A percentile compares a stretch with the other conserved stretches of the same genome.
Conservation (phyloP, 1,140 invertebrate genomes). For the Lordiphosa clarofinis region DNA sequence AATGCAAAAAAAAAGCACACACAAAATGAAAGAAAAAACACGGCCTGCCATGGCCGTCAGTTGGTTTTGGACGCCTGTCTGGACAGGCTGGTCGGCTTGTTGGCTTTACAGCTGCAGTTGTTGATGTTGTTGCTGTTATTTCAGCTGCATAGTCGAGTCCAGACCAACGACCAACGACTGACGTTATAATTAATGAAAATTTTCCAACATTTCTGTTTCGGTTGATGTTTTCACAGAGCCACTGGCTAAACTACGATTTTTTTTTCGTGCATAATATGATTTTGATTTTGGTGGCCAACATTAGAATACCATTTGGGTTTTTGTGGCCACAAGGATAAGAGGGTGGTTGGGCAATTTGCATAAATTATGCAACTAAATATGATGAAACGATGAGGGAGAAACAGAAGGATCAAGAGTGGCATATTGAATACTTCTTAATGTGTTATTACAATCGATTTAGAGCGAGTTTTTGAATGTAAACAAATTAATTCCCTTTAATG, state of each 20-base stretch:
- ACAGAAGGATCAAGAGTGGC: no score
- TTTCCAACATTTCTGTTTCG: conserved; percentile 49
- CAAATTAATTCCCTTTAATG: no score
- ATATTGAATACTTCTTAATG: no score
- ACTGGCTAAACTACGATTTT: conserved; percentile 3
- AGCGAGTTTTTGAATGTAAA: no score
- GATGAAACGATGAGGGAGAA: conserved; percentile 6
- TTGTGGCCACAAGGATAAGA: conserved; percentile 3
- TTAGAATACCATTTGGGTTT: conserved; percentile 66
- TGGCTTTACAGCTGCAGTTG: conserved; percentile 47
- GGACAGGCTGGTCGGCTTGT: conserved; percentile 19
- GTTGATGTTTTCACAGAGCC: conserved; percentile 14
- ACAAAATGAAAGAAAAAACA: conserved; percentile 19
- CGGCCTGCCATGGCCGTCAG: conserved; percentile 40
- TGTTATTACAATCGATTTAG: no score
- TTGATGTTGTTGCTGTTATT: conserved; percentile 44
- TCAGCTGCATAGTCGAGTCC: conserved; percentile 48
- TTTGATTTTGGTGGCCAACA: conserved; percentile 70
- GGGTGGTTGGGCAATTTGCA: conserved; percentile 20
- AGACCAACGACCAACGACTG: conserved; percentile 42
- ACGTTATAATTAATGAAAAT: conserved; percentile 76
- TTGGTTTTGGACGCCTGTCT: conserved; percentile 35
- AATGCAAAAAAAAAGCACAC: conserved; percentile 6
- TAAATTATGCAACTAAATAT: conserved; percentile 61
- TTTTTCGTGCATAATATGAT: conserved; percentile 55